These are phyloP conservation scores for Parazoanthus atlanticus DNA, from an alignment of 92 coral and sea anemone genomes.

Conservation along the genomic window DNA sequence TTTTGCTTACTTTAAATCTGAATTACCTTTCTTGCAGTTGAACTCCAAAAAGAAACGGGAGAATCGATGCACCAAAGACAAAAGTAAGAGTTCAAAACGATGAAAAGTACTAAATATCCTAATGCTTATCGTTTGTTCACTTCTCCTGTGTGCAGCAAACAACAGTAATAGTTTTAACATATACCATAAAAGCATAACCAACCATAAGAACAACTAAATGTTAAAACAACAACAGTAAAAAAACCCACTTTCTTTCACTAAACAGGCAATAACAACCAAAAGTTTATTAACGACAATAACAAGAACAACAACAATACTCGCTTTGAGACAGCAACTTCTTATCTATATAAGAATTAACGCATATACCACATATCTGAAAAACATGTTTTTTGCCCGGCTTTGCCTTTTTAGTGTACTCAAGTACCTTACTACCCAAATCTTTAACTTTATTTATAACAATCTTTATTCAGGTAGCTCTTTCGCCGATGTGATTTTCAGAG, in stretches of 20 bases:
- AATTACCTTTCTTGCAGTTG: constrained; percentile 54
- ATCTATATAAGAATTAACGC: too few species aligned
- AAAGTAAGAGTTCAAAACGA: constrained; percentile 58
- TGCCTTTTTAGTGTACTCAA: too few species aligned
- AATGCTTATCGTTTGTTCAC: neutral
- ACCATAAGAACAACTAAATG: neutral
- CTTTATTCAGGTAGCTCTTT: too few species aligned
- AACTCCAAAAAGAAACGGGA: constrained; percentile 85
- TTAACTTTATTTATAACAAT: too few species aligned
- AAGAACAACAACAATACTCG: neutral
- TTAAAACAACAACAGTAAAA: too few species aligned
- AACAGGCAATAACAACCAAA: neutral
- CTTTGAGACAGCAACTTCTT: too few species aligned
- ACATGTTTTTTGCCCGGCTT: too few species aligned
- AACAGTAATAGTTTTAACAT: neutral
- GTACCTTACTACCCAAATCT: too few species aligned
- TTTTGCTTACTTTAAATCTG: neutral
- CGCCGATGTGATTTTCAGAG: too few species aligned
- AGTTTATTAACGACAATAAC: neutral
- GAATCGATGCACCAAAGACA: constrained; percentile 98
- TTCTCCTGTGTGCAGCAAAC: neutral
- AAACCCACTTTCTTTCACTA: too few species aligned
- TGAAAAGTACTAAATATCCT: neutral
- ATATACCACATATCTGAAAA: too few species aligned
- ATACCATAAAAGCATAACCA: too few species aligned